Conservation (phyloP, 2,797 vertebrate genomes). For the Crenuchus spilurus region DNA sequence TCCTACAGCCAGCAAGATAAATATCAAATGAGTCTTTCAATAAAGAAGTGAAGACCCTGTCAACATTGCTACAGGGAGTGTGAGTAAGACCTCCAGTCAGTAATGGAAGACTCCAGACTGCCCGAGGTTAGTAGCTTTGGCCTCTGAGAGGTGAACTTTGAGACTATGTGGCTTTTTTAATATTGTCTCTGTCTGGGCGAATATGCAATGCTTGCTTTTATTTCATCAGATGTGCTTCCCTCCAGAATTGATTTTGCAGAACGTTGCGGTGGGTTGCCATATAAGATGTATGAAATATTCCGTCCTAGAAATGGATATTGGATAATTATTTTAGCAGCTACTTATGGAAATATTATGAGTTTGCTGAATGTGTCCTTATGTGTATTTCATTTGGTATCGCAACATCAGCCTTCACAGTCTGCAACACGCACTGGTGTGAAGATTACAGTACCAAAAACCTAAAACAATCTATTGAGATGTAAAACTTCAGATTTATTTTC, state of each 20-base stretch:
- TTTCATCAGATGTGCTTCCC: not conserved
- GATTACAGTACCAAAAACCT: too few relatives aligned
- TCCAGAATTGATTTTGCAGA: not conserved
- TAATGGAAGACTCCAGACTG: slow-evolving; percentile 35
- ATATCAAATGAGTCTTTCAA: slow-evolving; percentile 48
- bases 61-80: slow-evolving; percentile 26
- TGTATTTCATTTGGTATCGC: not conserved
- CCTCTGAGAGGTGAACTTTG: slow-evolving; percentile 29
- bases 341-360: not conserved
- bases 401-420: not conserved
- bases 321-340: not conserved
- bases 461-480: too few relatives aligned
- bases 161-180: not conserved
- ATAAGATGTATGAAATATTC: slow-evolving; percentile 5
- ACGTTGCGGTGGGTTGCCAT: not conserved
- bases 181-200: not conserved
- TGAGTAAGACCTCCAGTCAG: slow-evolving; percentile 35
- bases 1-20: slow-evolving; percentile 27
- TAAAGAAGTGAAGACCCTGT: slow-evolving; percentile 39
- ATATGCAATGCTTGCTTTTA: not conserved
- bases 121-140: not conserved
- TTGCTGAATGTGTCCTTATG: not conserved
- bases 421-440: not conserved
- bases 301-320: not conserved
- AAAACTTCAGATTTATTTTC: too few relatives aligned